Evolutionary conservation across 2,113 vertebrate genomes (phyloP).

Genomic region (Nematolebias whitei): DNA sequence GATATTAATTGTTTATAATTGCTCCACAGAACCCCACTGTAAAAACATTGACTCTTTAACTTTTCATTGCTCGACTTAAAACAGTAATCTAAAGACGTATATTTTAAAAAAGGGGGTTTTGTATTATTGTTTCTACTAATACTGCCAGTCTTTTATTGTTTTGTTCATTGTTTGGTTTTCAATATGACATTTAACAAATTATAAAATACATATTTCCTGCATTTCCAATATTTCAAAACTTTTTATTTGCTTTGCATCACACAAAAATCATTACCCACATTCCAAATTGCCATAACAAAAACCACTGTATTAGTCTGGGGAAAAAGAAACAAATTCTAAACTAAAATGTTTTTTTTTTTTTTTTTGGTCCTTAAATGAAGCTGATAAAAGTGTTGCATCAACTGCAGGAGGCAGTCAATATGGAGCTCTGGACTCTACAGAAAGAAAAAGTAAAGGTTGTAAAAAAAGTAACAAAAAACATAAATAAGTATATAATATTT

Average conservation of each 20-base stretch:
- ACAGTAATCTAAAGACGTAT: too few relatives aligned
- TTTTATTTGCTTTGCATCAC: not conserved
- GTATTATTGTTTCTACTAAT: too few relatives aligned
- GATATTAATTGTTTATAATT: too few relatives aligned
- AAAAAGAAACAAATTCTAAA: not conserved
- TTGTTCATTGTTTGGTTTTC: too few relatives aligned
- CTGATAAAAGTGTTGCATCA: conserved; percentile 9
- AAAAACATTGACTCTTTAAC: too few relatives aligned
- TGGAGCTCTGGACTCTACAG: conserved; percentile 27
- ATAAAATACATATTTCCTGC: not conserved
- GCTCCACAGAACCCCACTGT: too few relatives aligned
- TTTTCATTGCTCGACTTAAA: too few relatives aligned
- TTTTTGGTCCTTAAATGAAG: conserved; percentile 42
- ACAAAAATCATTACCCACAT: not conserved
- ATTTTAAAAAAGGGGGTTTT: too few relatives aligned
- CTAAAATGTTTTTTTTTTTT: conserved; percentile 9
- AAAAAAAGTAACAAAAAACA: conserved; percentile 34
- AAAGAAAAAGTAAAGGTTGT: conserved; percentile 62
- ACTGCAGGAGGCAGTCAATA: conserved; percentile 32
- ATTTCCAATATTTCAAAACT: not conserved
- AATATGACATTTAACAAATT: too few relatives aligned
- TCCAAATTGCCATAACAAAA: not conserved
- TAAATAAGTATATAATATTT: too few relatives aligned
- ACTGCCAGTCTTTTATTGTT: too few relatives aligned
- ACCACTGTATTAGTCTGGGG: not conserved